phyloP scores from a whole-genome alignment of 2,888 invertebrate species.

The Lycia hirtaria region DNA sequence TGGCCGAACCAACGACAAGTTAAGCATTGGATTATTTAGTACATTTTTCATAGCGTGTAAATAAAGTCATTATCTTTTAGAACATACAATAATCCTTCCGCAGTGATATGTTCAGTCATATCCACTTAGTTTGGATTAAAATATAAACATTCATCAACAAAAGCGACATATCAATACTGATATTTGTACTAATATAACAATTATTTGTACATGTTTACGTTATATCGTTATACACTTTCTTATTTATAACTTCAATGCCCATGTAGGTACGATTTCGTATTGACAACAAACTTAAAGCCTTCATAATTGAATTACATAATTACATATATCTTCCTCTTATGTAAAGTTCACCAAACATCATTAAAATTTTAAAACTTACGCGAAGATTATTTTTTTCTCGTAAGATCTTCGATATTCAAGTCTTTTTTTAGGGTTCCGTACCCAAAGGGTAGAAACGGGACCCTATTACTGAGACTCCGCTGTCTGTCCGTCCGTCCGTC shows the following conservation, averaged over 20 bases:
- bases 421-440: too few relatives aligned
- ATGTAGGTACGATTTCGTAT: neutral
- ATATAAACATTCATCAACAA: constrained; percentile 17
- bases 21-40: constrained; percentile 14
- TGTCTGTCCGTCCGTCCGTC: too few relatives aligned
- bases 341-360: neutral
- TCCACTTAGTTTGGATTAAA: constrained; percentile 6
- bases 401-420: too few relatives aligned
- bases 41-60: constrained; percentile 17
- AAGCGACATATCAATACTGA: constrained; percentile 31
- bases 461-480: too few relatives aligned
- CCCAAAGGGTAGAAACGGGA: too few relatives aligned
- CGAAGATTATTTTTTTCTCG: too few relatives aligned
- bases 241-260: constrained; percentile 10
- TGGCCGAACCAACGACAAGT: constrained; percentile 19
- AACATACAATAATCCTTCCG: constrained; percentile 11
- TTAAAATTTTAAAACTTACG: neutral
- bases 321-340: constrained; percentile 1
- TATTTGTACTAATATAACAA: constrained; percentile 32
- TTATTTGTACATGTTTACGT: constrained; percentile 30
- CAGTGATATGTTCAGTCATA: constrained; percentile 31
- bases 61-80: constrained; percentile 16
- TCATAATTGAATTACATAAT: constrained; percentile 25
- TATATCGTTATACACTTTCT: constrained; percentile 20
- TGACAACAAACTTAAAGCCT: constrained; percentile 27